These are phyloP conservation scores for Gryllus longicercus DNA, from an alignment of 2,888 invertebrate species.

Conservation along the genomic window DNA sequence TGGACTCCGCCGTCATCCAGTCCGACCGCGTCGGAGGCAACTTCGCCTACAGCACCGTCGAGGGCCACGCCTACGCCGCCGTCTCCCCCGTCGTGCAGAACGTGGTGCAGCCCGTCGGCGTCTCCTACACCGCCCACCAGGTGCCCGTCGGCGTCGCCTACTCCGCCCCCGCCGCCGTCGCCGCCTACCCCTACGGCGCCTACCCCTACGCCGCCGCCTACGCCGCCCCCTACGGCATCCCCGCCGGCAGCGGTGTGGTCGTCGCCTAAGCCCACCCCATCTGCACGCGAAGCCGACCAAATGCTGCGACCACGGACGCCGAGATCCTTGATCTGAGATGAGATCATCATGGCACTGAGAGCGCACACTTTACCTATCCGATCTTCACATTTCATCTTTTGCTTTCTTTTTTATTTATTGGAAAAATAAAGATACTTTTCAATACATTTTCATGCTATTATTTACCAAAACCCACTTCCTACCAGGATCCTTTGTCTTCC, in stretches of 20 bases:
- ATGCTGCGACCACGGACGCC: background rate
- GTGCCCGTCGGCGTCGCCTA: conserved; percentile 29
- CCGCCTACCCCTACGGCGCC: conserved; percentile 32
- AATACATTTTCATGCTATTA: too few species aligned
- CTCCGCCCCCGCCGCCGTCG: conserved; percentile 33
- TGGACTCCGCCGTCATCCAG: conserved; percentile 54
- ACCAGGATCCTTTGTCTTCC: too few species aligned
- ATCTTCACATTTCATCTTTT: background rate
- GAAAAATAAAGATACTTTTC: background rate
- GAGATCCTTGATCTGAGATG: background rate
- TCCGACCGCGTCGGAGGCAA: conserved; percentile 53
- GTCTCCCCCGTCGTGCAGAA: conserved; percentile 47
- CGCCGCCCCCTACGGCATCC: background rate
- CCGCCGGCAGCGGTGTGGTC: background rate
- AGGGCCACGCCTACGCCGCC: conserved; percentile 53
- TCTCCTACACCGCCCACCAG: conserved; percentile 44
- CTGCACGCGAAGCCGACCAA: background rate
- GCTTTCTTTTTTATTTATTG: background rate
- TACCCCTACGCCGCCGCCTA: background rate
- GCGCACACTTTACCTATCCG: background rate
- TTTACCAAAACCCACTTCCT: too few species aligned
- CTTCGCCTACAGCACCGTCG: conserved; percentile 55
- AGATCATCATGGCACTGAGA: background rate
- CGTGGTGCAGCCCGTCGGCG: conserved; percentile 45
- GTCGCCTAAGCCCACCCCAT: background rate